Conservation (phyloP, 2,888 invertebrate species). For the Amblyteles armatorius region DNA sequence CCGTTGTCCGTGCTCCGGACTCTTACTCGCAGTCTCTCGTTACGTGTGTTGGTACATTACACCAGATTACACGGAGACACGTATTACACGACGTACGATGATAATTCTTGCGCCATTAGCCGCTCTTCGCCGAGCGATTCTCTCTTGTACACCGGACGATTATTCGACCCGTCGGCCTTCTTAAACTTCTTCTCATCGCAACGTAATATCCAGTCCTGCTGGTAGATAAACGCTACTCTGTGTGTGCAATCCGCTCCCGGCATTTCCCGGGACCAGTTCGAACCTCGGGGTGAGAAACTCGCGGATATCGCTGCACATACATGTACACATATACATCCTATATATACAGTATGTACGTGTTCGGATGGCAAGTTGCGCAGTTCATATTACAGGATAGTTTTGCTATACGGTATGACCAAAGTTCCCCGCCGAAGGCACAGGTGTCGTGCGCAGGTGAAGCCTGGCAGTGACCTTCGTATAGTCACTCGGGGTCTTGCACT, state of each 20-base stretch:
- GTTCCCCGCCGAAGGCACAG: conserved; percentile 66
- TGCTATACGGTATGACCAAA: conserved; percentile 53
- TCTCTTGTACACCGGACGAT: conserved; percentile 39
- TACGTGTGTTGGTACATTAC: background rate
- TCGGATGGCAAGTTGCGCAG: conserved; percentile 25
- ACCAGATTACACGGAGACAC: conserved; percentile 35
- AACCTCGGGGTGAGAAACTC: conserved; percentile 10
- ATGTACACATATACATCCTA: background rate
- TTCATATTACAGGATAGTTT: conserved; percentile 46
- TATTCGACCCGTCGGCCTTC: conserved; percentile 61
- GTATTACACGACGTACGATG: conserved; percentile 61
- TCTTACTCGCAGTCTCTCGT: background rate
- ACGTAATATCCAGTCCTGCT: conserved; percentile 55
- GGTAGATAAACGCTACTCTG: conserved; percentile 10
- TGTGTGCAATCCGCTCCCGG: conserved; percentile 58
- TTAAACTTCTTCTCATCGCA: conserved; percentile 39
- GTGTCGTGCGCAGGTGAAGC: conserved; percentile 64
- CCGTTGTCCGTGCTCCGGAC: background rate
- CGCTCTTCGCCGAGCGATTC: conserved; percentile 18
- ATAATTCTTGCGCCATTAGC: conserved; percentile 70
- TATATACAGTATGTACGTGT: conserved; percentile 22
- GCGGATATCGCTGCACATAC: background rate
- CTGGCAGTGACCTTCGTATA: conserved; percentile 66
- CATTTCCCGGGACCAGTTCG: conserved; percentile 61
- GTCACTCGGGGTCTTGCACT: conserved; percentile 34